phyloP scores from a whole-genome alignment of 2,113 vertebrate genomes.

The Tretioscincus oriximinensis region DNA sequence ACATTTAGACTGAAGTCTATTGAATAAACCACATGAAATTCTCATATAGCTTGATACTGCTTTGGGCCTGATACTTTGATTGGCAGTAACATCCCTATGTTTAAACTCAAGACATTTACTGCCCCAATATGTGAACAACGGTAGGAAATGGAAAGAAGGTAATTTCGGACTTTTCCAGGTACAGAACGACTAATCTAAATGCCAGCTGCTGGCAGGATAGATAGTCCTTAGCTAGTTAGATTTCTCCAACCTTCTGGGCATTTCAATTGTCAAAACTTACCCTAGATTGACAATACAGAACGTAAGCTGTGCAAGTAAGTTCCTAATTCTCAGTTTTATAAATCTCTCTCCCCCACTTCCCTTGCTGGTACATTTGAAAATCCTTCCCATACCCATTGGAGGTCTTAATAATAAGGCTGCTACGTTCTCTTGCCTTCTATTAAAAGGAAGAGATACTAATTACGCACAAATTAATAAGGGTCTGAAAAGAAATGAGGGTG shows the following conservation, averaged over 20 bases:
- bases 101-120: not conserved
- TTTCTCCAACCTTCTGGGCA: not conserved
- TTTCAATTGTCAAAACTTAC: not conserved
- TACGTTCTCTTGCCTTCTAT: conserved; percentile 25
- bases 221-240: not conserved
- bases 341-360: not conserved
- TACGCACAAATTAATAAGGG: conserved; percentile 38
- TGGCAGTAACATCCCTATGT: too few species aligned
- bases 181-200: too few species aligned
- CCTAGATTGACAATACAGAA: not conserved
- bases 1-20: too few species aligned
- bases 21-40: too few species aligned
- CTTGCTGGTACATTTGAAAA: not conserved
- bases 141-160: too few species aligned
- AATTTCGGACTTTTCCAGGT: too few species aligned
- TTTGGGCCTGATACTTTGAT: too few species aligned
- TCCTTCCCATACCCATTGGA: not conserved
- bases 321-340: not conserved
- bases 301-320: not conserved
- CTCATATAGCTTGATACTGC: too few species aligned
- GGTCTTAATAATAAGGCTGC: conserved; percentile 18
- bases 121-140: too few species aligned
- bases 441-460: conserved; percentile 29
- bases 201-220: not conserved
- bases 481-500: conserved; percentile 25